Conservation (phyloP, 2,797 vertebrate genomes). For the Periophthalmus magnuspinnatus region DNA sequence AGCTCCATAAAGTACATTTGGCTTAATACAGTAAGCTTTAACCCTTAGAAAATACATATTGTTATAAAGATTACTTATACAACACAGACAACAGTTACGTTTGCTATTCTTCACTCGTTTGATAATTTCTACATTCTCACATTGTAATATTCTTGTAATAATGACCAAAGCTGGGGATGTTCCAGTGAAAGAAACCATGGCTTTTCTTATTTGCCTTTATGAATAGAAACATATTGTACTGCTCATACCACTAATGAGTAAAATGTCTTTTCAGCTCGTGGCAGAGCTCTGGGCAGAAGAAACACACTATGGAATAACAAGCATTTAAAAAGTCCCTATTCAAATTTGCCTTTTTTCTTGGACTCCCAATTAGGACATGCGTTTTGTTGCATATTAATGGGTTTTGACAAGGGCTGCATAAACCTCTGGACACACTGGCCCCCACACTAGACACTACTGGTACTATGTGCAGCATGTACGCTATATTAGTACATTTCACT, state of each 20-base stretch:
- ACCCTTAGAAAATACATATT: too few relatives aligned
- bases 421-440: conserved; percentile 24
- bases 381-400: conserved; percentile 57
- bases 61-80: too few relatives aligned
- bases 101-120: too few relatives aligned
- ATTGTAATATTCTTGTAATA: not conserved
- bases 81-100: too few relatives aligned
- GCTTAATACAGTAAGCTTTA: too few relatives aligned
- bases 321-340: conserved; percentile 39
- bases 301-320: conserved; percentile 48
- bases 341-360: conserved; percentile 43
- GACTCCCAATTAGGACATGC: conserved; percentile 66
- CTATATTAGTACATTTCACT: conserved; percentile 52
- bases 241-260: conserved; percentile 67
- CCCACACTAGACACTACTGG: conserved; percentile 36
- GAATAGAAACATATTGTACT: conserved; percentile 57
- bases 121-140: not conserved
- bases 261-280: conserved; percentile 51
- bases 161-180: not conserved
- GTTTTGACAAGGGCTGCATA: conserved; percentile 63
- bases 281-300: conserved; percentile 58
- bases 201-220: conserved; percentile 39
- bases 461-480: conserved; percentile 40
- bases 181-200: conserved; percentile 21
- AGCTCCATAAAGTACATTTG: too few relatives aligned